These are phyloP conservation scores for Pseudorhiza aurosa DNA, from an alignment of 30 jellyfish, hydroid and myxozoan species.

Conservation along the genomic window DNA sequence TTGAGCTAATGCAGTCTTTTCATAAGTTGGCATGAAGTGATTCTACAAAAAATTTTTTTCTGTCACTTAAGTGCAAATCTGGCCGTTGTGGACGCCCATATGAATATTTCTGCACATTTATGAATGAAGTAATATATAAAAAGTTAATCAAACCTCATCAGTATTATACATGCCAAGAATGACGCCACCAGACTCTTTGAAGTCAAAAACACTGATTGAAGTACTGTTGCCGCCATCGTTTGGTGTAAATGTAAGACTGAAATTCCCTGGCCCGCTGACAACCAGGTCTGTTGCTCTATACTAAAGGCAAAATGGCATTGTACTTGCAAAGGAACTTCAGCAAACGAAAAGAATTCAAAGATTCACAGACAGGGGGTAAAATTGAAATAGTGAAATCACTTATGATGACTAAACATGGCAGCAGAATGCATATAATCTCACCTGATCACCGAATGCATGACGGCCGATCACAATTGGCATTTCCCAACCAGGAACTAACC, in stretches of 20 bases:
- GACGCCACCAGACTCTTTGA: conserved; percentile 97
- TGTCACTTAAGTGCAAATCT: too few species aligned
- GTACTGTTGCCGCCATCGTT: conserved; percentile 87
- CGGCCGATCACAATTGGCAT: conserved; percentile 97
- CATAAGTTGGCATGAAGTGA: too few species aligned
- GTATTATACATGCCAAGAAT: conserved; percentile 98
- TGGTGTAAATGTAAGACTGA: conserved; percentile 88
- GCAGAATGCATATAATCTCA: neutral
- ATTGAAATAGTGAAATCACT: too few species aligned
- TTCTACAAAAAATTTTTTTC: too few species aligned
- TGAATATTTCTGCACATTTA: too few species aligned
- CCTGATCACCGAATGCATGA: conserved; percentile 99
- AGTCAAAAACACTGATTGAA: conserved; percentile 84
- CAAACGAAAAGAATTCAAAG: too few species aligned
- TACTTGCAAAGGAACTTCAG: too few species aligned
- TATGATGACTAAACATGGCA: too few species aligned
- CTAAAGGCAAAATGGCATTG: conserved; percentile 40
- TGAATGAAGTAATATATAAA: too few species aligned
- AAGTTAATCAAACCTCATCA: conserved; percentile 86
- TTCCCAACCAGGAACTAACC: conserved; percentile 99
- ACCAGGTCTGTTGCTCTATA: conserved; percentile 97
- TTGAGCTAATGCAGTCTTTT: too few species aligned
- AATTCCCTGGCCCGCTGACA: conserved; percentile 92
- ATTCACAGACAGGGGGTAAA: too few species aligned
- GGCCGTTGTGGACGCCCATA: too few species aligned